Evolutionary conservation across 2,888 invertebrate species (phyloP).

Genomic region (Eurois occulta): DNA sequence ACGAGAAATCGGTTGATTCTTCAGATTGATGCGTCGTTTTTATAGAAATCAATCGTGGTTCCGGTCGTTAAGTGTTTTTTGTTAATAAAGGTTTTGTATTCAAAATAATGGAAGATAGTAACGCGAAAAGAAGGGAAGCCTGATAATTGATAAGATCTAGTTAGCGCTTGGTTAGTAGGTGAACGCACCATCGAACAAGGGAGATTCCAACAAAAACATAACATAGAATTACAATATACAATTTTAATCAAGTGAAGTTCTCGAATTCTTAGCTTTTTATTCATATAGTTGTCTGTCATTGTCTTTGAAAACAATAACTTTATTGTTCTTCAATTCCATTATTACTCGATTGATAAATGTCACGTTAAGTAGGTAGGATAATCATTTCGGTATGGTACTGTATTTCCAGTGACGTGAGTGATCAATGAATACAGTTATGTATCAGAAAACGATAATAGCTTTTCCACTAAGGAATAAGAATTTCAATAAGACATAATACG

Average conservation of each 20-base stretch:
- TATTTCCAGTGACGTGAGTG: neutral
- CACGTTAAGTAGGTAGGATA: conserved; percentile 12
- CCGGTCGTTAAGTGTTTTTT: conserved; percentile 36
- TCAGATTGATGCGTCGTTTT: conserved; percentile 73
- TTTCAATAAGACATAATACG: neutral
- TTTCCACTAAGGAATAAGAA: neutral
- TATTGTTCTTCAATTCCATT: conserved; percentile 34
- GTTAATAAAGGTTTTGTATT: conserved; percentile 22
- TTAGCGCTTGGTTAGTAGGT: neutral
- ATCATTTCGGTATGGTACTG: conserved; percentile 5
- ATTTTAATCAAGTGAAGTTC: neutral
- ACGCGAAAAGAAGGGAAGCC: neutral
- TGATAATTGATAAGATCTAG: neutral
- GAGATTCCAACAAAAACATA: neutral
- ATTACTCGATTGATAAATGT: conserved; percentile 20
- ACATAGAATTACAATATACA: neutral
- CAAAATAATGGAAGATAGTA: neutral
- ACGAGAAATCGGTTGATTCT: conserved; percentile 76
- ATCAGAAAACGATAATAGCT: neutral
- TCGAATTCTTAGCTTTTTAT: conserved; percentile 5
- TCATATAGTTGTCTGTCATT: conserved; percentile 20
- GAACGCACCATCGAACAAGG: neutral
- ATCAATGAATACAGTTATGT: conserved; percentile 14
- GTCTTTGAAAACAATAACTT: conserved; percentile 39
- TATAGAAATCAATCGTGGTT: conserved; percentile 58